A percentile compares a stretch with the other conserved stretches of the same genome.
Conservation (phyloP, 2,797 vertebrate species). For the Sebastes reedi region DNA sequence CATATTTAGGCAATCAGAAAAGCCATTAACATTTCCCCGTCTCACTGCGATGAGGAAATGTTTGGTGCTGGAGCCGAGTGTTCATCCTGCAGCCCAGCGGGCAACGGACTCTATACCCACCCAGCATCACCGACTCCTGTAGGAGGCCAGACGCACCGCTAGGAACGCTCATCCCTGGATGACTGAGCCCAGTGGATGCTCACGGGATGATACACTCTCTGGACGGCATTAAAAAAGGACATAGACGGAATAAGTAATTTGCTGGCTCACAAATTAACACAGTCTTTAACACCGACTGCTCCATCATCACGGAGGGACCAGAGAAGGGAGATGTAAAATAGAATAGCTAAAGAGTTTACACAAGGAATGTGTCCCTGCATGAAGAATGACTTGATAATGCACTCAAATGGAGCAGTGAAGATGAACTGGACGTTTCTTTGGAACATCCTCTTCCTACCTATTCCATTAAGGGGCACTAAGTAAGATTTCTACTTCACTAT, state of each 20-base stretch:
- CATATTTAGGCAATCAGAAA: slow-evolving; percentile 72
- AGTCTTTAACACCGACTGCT: slow-evolving; percentile 56
- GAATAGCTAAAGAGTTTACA: slow-evolving; percentile 6
- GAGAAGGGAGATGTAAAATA: slow-evolving; percentile 25
- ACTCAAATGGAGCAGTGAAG: slow-evolving; percentile 15
- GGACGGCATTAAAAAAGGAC: slow-evolving; percentile 62
- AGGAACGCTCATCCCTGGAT: slow-evolving; percentile 61
- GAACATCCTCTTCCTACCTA: neutral
- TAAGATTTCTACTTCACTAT: neutral
- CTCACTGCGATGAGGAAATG: slow-evolving; percentile 55
- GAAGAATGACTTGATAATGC: slow-evolving; percentile 17
- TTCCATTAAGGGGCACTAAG: neutral
- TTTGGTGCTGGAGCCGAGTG: slow-evolving; percentile 44
- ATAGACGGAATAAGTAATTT: slow-evolving; percentile 65
- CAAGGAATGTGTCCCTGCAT: slow-evolving; percentile 2
- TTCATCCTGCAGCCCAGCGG: slow-evolving; percentile 59
- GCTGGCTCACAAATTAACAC: slow-evolving; percentile 42
- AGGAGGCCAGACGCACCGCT: slow-evolving; percentile 49
- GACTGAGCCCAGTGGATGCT: slow-evolving; percentile 49
- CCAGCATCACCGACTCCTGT: slow-evolving; percentile 27
- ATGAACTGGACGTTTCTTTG: neutral
- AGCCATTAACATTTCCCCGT: slow-evolving; percentile 69
- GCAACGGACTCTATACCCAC: slow-evolving; percentile 46
- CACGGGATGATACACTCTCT: slow-evolving; percentile 53
- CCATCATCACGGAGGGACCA: slow-evolving; percentile 30